Base-by-base conservation (phyloP, 2,888 invertebrate genomes). In the Philaethria dido region DNA sequence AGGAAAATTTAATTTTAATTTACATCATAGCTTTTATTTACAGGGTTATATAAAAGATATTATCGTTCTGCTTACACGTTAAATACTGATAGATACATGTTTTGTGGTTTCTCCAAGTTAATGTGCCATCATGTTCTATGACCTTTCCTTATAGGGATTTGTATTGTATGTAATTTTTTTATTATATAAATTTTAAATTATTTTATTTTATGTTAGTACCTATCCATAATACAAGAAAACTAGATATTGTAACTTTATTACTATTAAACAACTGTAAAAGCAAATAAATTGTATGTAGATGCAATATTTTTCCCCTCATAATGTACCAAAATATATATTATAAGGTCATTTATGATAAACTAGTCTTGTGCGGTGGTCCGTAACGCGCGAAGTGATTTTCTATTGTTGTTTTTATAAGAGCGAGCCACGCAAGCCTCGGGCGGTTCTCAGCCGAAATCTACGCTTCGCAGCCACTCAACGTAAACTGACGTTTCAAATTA, bases 371-470 rank as follows among this genome's bases (percentile, higher is more conserved):
- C 60, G 66, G 65, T 63, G 63, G 69, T 66, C 66, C 63, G 71
- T 71, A 72, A 73, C 64, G 69, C 68, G 75, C 75, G 77, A 79
- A 81, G 75, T 75, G 75, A 79, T 79, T 79, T 77, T 80, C 77
- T 78, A 73, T 78, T 75, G 78, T 80, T 79, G 78, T 80, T 81
- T 83, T 81, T 80, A 80, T 77, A 78, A 80, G 79, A 76, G 78
- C 74, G 77, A 72, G 73, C 71, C 75, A 77, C 73, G 76, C 74
- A 63, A 69, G 81, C 87, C 84, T 67, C 79, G 70, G 84, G 87
- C 86, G 80, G 77, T 87, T 88, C 87, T 78, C 88, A 87, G 76
- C 83, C 82, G 79, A 81, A 79, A 79, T 81, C 74, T 78, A 80
- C 80, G 80, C 80, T 79, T 80, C 78, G 73, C 75, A 76, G 74